Evolutionary conservation across 2,113 vertebrate species (phyloP), one percentile per base, ranked within the genome.

Genomic region (Cairina moschata): DNA sequence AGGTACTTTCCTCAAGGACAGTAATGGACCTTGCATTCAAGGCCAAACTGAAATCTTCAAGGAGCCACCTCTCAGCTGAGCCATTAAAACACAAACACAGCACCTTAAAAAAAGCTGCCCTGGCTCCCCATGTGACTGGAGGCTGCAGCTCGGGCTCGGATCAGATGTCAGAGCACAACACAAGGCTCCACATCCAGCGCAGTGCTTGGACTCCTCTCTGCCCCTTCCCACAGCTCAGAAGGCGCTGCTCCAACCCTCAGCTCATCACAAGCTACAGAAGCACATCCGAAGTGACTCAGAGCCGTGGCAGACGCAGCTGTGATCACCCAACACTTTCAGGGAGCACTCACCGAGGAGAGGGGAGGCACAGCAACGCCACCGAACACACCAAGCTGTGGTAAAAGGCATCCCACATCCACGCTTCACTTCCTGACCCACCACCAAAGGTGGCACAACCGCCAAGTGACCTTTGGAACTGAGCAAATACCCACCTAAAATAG

Each of bases 361-460:
- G 14, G 11, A 65, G 56, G 42, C 83, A 59, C 88, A 90, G 72
- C 34, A 63, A 68, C 13, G 62, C 11, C 31, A 59, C 40, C 14
- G 1, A 29, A 11, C 2, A 11, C 1, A 4, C 84, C 6, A 44
- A 58, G 13, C 1, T 31, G 23, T 60, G 23, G 77, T 3, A 29
- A 54, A 44, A 31, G 26, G 18, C 38, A n/a, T n/a, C 17, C 44
- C 46, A 20, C 55, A 18, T 8, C 54, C 3, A 8, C 0, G 2
- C 63, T n/a, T 11, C 34, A 56, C 55, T 14, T 46, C 67, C 63
- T 68, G 65, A 11, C 32, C 25, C 48, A 28, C 16, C 44, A 16
- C 40, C 2, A 0, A 31, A 50, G n/a, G 40, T 32, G 62, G 59
- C 2, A 5, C 50, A 16, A 74, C 38, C 0, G 0, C 3, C 38